phyloP scores from a whole-genome alignment of 2,113 vertebrate genomes.

The Nerophis lumbriciformis region DNA sequence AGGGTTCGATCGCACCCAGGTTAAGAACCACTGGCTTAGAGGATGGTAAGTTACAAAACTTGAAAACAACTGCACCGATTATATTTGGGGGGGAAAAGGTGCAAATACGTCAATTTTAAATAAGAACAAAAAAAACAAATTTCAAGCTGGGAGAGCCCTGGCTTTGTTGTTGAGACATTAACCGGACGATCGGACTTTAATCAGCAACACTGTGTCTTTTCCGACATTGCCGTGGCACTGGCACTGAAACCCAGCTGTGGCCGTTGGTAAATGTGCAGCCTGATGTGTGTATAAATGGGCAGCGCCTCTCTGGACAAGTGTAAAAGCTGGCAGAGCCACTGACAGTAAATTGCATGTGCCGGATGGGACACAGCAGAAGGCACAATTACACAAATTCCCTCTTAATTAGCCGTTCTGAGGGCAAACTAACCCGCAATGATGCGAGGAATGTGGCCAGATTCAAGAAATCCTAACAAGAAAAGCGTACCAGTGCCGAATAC shows the following conservation, averaged over 20 bases:
- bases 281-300: slow-evolving; percentile 68
- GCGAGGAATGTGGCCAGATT: slow-evolving; percentile 65
- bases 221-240: slow-evolving; percentile 59
- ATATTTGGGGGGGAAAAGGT: not conserved
- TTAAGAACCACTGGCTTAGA: no score
- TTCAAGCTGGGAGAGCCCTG: slow-evolving; percentile 23
- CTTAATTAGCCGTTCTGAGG: slow-evolving; percentile 78
- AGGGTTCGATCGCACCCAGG: no score
- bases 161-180: slow-evolving; percentile 46
- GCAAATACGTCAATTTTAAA: slow-evolving; percentile 11
- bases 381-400: slow-evolving; percentile 80
- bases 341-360: slow-evolving; percentile 70
- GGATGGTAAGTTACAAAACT: slow-evolving; percentile 7
- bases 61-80: not conserved
- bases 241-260: slow-evolving; percentile 65
- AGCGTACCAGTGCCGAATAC: slow-evolving; percentile 51
- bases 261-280: slow-evolving; percentile 56
- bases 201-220: slow-evolving; percentile 62
- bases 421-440: slow-evolving; percentile 73
- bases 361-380: slow-evolving; percentile 77
- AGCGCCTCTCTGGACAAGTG: slow-evolving; percentile 71
- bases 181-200: slow-evolving; percentile 65
- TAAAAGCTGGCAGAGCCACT: slow-evolving; percentile 66
- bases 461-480: slow-evolving; percentile 67
- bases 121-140: slow-evolving; percentile 6